Conservation (phyloP, 1,140 invertebrate species). For the Eubasilissa regina region DNA sequence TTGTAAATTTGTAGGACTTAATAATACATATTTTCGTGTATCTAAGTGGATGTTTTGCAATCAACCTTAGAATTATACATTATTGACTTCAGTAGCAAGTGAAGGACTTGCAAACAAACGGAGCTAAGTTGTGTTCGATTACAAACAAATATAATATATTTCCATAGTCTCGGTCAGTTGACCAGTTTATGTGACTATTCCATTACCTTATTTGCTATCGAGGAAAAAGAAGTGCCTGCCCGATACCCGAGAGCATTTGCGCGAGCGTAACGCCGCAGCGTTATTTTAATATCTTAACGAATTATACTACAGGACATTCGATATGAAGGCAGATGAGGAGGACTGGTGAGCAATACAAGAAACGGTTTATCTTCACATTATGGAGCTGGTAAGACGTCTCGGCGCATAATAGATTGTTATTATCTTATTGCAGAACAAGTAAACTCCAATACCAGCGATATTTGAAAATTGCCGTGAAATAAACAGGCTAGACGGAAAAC, state of each 20-base stretch:
- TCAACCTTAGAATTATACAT: no score
- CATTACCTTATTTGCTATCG: slow-evolving; percentile 6
- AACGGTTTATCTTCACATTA: slow-evolving; percentile 33
- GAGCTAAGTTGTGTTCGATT: not conserved
- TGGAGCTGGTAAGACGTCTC: slow-evolving; percentile 26
- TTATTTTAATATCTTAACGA: slow-evolving; percentile 40
- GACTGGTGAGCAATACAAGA: slow-evolving; percentile 36
- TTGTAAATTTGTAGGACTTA: no score
- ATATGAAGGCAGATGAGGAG: slow-evolving; percentile 31
- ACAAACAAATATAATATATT: no score
- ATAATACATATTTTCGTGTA: no score
- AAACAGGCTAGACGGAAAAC: no score
- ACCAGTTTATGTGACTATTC: slow-evolving; percentile 9
- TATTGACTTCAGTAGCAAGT: no score
- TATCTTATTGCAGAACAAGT: not conserved
- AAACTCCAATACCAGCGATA: no score
- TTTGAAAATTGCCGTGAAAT: no score
- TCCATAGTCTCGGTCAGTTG: not conserved
- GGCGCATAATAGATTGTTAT: slow-evolving; percentile 31
- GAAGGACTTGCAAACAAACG: not conserved
- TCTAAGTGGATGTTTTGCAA: no score
- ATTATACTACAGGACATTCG: slow-evolving; percentile 33
- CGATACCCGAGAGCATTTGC: not conserved
- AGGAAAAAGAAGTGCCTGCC: not conserved
- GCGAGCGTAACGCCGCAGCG: slow-evolving; percentile 1